Percentiles rank a stretch among this genome's conserved stretches.
phyloP scores from a whole-genome alignment of 1,140 invertebrate genomes.

The Hesperophylax magnus region DNA sequence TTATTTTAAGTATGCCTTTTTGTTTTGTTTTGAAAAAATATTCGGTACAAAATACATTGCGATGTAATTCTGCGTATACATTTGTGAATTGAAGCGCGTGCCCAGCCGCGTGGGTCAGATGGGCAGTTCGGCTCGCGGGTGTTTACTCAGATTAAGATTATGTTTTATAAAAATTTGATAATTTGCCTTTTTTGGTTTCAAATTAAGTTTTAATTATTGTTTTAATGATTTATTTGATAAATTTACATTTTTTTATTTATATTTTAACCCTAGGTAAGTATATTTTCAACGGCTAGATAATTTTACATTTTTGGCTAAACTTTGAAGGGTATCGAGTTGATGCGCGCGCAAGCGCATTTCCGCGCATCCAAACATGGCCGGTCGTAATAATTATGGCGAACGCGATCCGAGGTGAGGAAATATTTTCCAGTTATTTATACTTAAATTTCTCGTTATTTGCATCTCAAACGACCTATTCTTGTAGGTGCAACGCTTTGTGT shows the following conservation, averaged over 20 bases:
- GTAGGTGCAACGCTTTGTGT: slow-evolving; percentile 7
- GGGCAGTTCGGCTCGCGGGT: no score
- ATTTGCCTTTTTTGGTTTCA: no score
- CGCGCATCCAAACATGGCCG: slow-evolving; percentile 72
- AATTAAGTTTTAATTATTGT: no score
- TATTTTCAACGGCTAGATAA: no score
- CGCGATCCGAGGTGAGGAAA: slow-evolving; percentile 69
- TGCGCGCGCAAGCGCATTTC: slow-evolving; percentile 64
- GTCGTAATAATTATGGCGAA: slow-evolving; percentile 70
- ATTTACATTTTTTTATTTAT: neutral
- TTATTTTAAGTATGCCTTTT: no score
- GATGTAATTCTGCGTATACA: no score
- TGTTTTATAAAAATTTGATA: no score
- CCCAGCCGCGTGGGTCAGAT: no score
- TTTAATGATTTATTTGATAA: neutral
- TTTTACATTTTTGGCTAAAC: slow-evolving; percentile 20
- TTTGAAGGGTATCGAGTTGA: slow-evolving; percentile 48
- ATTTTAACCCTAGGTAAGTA: neutral
- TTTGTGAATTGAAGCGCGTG: no score
- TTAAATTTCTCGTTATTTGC: slow-evolving; percentile 21
- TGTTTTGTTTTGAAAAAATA: no score
- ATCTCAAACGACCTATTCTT: slow-evolving; percentile 2
- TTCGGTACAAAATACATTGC: no score
- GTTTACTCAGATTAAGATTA: no score
- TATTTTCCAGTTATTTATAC: slow-evolving; percentile 44